Conservation (phyloP, 2,888 invertebrate genomes). For the Diploptera punctata region DNA sequence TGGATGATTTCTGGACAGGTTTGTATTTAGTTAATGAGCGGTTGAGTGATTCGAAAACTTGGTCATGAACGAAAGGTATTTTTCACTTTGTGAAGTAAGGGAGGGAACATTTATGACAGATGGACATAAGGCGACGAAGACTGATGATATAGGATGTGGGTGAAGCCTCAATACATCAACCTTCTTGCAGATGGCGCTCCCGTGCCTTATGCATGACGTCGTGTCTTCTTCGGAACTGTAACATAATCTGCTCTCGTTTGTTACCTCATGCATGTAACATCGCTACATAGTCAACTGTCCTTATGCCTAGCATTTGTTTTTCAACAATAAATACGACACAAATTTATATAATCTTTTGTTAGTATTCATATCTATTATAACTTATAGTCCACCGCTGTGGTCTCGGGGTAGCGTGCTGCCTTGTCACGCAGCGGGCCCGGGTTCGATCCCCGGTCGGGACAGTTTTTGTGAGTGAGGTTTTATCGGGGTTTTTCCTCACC, state of each 20-base stretch:
- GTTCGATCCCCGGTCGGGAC: too few species aligned
- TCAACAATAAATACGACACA: too few species aligned
- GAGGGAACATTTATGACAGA: neutral
- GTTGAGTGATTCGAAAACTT: too few species aligned
- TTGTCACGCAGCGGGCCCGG: too few species aligned
- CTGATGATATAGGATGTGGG: slow-evolving; percentile 13
- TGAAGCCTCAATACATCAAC: slow-evolving; percentile 8
- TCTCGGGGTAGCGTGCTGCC: too few species aligned
- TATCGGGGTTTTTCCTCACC: too few species aligned
- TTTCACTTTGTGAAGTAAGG: slow-evolving; percentile 8
- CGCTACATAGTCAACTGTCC: neutral
- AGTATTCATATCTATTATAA: too few species aligned
- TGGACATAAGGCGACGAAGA: neutral
- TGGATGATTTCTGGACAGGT: neutral
- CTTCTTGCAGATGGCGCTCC: neutral
- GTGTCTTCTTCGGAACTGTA: neutral
- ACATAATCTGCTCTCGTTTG: neutral
- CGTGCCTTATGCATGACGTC: slow-evolving; percentile 7
- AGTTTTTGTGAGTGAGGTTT: too few species aligned
- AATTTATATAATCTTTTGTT: too few species aligned
- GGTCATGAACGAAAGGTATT: neutral
- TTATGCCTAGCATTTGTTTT: too few species aligned
- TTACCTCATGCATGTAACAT: neutral
- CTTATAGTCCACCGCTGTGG: too few species aligned
- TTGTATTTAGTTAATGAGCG: neutral